These are phyloP conservation scores for Ryuthela nishihirai DNA, from an alignment of 2,888 invertebrate species.

Conservation along the genomic window DNA sequence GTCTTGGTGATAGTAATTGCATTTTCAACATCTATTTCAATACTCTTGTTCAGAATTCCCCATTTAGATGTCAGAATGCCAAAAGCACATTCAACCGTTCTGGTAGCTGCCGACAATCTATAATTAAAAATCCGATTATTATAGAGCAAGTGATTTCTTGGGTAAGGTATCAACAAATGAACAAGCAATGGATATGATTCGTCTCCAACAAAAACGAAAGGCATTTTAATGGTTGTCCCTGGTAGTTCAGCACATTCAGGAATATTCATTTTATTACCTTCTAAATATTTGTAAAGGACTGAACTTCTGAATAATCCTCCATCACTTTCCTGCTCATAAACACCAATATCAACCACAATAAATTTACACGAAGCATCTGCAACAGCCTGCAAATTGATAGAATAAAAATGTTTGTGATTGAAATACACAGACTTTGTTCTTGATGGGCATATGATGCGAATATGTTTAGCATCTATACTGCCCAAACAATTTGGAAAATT, in stretches of 20 bases:
- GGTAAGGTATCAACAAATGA: slow-evolving; percentile 22
- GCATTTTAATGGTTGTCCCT: neutral
- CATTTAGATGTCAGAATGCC: slow-evolving; percentile 11
- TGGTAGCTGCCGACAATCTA: slow-evolving; percentile 25
- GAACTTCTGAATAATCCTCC: neutral
- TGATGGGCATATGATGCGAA: too few species aligned
- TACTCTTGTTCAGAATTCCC: slow-evolving; percentile 7
- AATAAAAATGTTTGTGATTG: too few species aligned
- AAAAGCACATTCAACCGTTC: slow-evolving; percentile 11
- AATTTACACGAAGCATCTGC: too few species aligned
- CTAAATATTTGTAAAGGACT: neutral
- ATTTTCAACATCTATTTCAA: slow-evolving; percentile 7
- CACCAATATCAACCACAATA: too few species aligned
- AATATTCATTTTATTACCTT: neutral
- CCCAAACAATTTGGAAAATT: too few species aligned
- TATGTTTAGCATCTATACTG: too few species aligned
- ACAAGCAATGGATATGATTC: too few species aligned
- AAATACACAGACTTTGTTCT: too few species aligned
- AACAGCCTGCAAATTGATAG: too few species aligned
- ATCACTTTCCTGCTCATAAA: neutral
- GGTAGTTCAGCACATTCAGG: neutral
- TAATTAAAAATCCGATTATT: slow-evolving; percentile 34
- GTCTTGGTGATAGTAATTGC: slow-evolving; percentile 8
- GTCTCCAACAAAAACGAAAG: too few species aligned
- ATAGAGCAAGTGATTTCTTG: slow-evolving; percentile 3